phyloP scores from a whole-genome alignment of 2,113 vertebrate genomes.

The Himantopus leucocephalus region DNA sequence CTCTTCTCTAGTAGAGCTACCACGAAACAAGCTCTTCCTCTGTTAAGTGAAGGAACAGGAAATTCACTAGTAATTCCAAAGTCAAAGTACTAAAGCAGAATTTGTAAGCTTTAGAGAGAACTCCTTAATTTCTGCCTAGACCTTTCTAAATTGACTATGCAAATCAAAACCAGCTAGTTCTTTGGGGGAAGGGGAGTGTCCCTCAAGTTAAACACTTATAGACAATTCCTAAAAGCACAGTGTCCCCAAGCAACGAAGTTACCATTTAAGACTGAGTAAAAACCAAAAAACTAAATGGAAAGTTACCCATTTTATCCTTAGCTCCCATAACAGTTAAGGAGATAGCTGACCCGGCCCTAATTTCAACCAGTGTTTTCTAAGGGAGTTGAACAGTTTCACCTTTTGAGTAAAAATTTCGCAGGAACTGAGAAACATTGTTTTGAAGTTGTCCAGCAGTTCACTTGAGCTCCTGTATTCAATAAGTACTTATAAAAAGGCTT shows the following conservation, averaged over 20 bases:
- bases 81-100: neutral
- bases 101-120: neutral
- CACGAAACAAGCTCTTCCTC: neutral
- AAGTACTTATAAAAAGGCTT: neutral
- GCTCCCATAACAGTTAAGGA: neutral
- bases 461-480: neutral
- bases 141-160: neutral
- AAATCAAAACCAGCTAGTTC: neutral
- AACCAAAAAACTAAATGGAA: accelerated
- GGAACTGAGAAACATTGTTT: neutral
- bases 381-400: neutral
- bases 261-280: neutral
- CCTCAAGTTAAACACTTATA: neutral
- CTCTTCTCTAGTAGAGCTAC: neutral
- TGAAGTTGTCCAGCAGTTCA: neutral
- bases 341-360: neutral
- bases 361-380: neutral
- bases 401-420: neutral
- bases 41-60: neutral
- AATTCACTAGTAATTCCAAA: neutral
- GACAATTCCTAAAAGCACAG: neutral
- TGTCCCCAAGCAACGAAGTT: neutral
- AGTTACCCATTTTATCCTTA: neutral
- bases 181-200: neutral
- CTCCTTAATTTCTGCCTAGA: neutral